Evolutionary conservation across 2,113 vertebrate species (phyloP).

Genomic region (Bolborhynchus lineola): DNA sequence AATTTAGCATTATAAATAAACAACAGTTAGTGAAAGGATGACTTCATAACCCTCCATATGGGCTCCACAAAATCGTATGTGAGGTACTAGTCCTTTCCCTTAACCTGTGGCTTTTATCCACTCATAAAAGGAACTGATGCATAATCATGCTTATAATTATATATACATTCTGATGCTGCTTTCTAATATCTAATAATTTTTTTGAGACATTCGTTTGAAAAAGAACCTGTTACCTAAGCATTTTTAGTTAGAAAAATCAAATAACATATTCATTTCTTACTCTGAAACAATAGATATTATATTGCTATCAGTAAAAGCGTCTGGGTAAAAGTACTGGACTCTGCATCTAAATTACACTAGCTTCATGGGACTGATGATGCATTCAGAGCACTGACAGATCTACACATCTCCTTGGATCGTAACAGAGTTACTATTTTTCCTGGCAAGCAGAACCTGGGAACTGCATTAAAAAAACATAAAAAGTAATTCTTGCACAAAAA

Average conservation of each 20-base stretch:
- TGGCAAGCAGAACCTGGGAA: not conserved
- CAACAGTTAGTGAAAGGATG: not conserved
- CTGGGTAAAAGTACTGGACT: not conserved
- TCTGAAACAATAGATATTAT: not conserved
- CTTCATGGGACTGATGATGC: not conserved
- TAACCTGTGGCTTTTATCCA: not conserved
- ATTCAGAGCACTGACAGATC: not conserved
- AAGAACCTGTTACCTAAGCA: not conserved
- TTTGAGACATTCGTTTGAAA: not conserved
- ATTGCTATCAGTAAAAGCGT: not conserved
- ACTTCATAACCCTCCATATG: not conserved
- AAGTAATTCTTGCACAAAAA: not conserved
- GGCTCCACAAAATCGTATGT: not conserved
- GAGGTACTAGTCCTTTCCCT: not conserved
- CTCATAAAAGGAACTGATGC: fast-evolving
- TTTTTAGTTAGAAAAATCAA: not conserved
- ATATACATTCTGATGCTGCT: not conserved
- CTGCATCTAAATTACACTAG: not conserved
- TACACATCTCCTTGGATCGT: not conserved
- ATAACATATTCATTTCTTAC: not conserved
- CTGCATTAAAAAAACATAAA: not conserved
- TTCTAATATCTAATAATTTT: not conserved
- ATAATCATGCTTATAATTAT: not conserved
- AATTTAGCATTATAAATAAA: not conserved
- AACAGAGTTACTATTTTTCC: not conserved